Evolutionary conservation across 92 coral and sea anemone species (phyloP).

Genomic region (Montipora capitata): DNA sequence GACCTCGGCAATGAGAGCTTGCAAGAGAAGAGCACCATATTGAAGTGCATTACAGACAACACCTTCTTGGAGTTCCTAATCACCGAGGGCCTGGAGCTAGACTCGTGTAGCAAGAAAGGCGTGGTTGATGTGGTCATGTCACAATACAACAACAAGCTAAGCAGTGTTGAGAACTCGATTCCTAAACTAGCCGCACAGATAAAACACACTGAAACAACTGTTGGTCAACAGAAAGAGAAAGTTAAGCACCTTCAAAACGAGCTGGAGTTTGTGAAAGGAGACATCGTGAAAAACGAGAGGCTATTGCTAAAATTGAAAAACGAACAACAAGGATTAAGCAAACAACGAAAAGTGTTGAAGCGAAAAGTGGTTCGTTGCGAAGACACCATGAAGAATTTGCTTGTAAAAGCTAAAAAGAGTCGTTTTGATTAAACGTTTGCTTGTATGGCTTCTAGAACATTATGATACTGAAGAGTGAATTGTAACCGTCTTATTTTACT

Average conservation of each 20-base stretch:
- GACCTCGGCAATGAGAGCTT: neutral
- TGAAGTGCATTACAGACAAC: slow-evolving; percentile 54
- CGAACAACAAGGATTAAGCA: slow-evolving; percentile 26
- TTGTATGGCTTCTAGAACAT: neutral
- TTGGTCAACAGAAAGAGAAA: slow-evolving; percentile 37
- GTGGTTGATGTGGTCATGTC: slow-evolving; percentile 32
- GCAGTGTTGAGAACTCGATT: slow-evolving; percentile 9
- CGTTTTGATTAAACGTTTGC: slow-evolving; percentile 7
- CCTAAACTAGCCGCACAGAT: slow-evolving; percentile 44
- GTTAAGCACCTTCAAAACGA: slow-evolving; percentile 30
- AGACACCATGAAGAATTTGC: slow-evolving; percentile 18
- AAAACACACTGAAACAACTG: slow-evolving; percentile 25
- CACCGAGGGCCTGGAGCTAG: slow-evolving; percentile 51
- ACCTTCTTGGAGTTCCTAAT: slow-evolving; percentile 52
- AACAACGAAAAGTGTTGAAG: slow-evolving; percentile 23
- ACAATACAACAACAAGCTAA: slow-evolving; percentile 37
- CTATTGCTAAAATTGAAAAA: slow-evolving; percentile 1
- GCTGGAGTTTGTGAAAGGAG: slow-evolving; percentile 23
- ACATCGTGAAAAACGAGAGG: slow-evolving; percentile 34
- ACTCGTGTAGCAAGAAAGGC: slow-evolving; percentile 23
- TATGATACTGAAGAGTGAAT: no score
- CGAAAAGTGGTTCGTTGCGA: slow-evolving; percentile 50
- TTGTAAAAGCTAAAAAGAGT: slow-evolving; percentile 21
- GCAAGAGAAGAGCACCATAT: slow-evolving; percentile 39
- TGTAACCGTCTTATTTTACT: no score